phyloP scores from a whole-genome alignment of 2,113 vertebrate genomes.

The Typhlomys cinereus region DNA sequence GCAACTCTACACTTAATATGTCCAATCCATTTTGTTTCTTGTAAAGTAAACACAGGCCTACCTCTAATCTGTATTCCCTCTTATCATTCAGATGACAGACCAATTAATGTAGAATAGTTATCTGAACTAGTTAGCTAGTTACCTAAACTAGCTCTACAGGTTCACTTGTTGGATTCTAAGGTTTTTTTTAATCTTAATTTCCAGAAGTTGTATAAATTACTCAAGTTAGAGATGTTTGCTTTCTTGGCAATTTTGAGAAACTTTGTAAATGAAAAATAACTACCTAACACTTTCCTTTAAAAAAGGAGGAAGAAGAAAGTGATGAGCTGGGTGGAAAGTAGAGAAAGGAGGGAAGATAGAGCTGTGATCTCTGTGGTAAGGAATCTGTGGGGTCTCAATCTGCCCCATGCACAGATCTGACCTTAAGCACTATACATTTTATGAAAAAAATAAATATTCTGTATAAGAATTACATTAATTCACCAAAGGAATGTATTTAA shows the following conservation, averaged over 20 bases:
- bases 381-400: neutral
- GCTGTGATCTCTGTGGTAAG: neutral
- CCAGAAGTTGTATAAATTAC: neutral
- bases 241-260: neutral
- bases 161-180: neutral
- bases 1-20: neutral
- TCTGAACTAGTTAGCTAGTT: constrained; percentile 39
- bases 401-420: neutral
- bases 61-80: neutral
- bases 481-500: neutral
- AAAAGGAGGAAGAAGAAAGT: no score
- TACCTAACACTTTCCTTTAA: neutral
- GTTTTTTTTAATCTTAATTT: neutral
- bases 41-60: neutral
- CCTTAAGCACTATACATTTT: neutral
- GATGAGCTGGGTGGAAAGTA: fast-evolving
- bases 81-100: no score
- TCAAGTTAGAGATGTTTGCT: neutral
- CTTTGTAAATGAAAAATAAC: constrained; percentile 16
- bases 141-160: neutral
- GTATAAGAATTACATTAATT: neutral
- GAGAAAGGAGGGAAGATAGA: neutral
- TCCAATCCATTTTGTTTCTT: neutral
- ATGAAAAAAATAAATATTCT: neutral
- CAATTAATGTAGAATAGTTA: no score